Percentiles rank a stretch among this genome's conserved stretches.
Conservation (phyloP, 2,113 vertebrate species). For the Cnemophilus loriae region DNA sequence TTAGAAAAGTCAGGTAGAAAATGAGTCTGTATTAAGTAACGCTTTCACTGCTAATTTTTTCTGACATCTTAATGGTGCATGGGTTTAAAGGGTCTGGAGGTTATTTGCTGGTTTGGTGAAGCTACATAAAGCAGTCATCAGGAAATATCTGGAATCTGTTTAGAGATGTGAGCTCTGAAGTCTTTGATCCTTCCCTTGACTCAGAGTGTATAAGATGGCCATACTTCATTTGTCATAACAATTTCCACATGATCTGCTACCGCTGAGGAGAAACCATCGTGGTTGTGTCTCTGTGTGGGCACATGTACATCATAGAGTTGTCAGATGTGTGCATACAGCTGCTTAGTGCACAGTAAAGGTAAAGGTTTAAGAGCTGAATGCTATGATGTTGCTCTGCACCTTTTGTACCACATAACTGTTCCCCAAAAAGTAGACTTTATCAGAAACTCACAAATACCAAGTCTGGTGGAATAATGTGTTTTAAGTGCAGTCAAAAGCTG, state of each 20-base stretch:
- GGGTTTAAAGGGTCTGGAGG: not conserved
- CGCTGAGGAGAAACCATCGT: not conserved
- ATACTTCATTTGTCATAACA: not conserved
- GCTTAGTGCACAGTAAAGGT: not conserved
- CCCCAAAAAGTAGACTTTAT: not conserved
- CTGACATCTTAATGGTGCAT: not conserved
- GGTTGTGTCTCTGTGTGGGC: not conserved
- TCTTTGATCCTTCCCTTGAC: not conserved
- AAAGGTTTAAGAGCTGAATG: not conserved
- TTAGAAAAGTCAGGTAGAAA: not conserved
- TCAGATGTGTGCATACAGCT: not conserved
- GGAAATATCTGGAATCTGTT: not conserved
- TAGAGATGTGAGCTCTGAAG: not conserved
- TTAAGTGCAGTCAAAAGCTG: not conserved
- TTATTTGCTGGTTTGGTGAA: conserved; percentile 7
- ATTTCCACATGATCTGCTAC: not conserved
- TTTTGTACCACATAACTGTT: not conserved
- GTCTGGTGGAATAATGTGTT: not conserved
- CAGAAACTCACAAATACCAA: not conserved
- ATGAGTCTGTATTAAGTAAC: not conserved
- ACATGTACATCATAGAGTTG: too few species aligned
- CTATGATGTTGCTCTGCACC: not conserved
- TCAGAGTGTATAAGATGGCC: not conserved
- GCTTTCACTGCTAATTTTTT: not conserved
- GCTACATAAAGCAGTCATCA: not conserved